Evolutionary conservation across 2,888 invertebrate species (phyloP), one percentile per base, ranked within the genome.

Genomic region (Chaetogeoica ovagalla): DNA sequence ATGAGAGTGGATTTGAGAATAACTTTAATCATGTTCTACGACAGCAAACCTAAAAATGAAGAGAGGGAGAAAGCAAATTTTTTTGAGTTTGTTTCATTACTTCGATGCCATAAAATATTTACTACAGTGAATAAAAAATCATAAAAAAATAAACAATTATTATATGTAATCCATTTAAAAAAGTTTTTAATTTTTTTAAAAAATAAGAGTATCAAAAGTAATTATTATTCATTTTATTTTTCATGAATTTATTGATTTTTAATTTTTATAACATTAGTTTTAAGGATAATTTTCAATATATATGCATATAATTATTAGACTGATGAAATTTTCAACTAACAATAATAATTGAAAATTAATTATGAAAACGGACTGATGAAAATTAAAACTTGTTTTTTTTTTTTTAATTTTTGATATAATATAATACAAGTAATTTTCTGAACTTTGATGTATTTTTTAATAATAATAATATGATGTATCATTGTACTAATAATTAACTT

Each of bases 91-190:
- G 63, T 79, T 62, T 70, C 77, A 60, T 55, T 52, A 63, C 55
- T 79, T 30, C 70, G 77, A n/a, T 79, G 77, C 11, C 77, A 79
- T 55, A 79, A n/a, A 63, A 37, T 62, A 55, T 79, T 79, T 66
- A 57, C 75, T 75, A 37, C 57, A 13, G 39, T 75, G 11, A 57
- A 66, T 66, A 75, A 55, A 48, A 59, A 66, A 19, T 48, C 13
- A 48, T 48, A 19, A 55, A 55, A 55, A 19, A 17, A 30, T 30
- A 30, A 30, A 2, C 4, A 19, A 55, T 19, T 55, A 55, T 19
- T 19, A 55, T 19, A 19, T 0, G 19, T 55, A 19, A 55, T 55
- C 55, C 19, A 30, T 30, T 30, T 30, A 30, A 30, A 30, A 30
- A 30, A 30, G 4, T 2, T 30, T 30, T 30, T 30, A 30, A 30